A percentile compares a stretch with the other conserved stretches of the same genome.
These are phyloP conservation scores for Turnix velox DNA, from an alignment of 2,113 vertebrate genomes.

Conservation along the genomic window DNA sequence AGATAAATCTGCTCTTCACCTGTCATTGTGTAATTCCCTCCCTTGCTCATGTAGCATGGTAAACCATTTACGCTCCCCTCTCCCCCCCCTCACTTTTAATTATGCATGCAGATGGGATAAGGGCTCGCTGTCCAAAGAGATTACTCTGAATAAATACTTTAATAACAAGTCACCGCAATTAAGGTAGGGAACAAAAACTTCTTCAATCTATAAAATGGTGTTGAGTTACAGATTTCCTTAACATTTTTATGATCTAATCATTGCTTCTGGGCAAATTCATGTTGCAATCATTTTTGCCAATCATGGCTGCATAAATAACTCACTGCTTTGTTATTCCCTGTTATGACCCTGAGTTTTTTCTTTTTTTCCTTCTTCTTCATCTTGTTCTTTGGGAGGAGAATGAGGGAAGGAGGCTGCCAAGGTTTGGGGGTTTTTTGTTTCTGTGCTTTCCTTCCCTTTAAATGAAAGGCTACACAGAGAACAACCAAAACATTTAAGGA, in stretches of 20 bases:
- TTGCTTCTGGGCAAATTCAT: slow-evolving; percentile 71
- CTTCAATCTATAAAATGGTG: slow-evolving; percentile 66
- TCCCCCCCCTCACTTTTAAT: slow-evolving; percentile 61
- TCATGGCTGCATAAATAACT: slow-evolving; percentile 69
- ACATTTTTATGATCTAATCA: slow-evolving; percentile 74
- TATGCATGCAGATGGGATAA: slow-evolving; percentile 64
- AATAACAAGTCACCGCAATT: slow-evolving; percentile 64
- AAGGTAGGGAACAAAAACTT: slow-evolving; percentile 62
- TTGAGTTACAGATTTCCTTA: slow-evolving; percentile 72
- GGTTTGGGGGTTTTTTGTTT: not conserved
- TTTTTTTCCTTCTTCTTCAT: not conserved
- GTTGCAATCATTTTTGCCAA: slow-evolving; percentile 73
- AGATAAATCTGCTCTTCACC: slow-evolving; percentile 54
- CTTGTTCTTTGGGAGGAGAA: not conserved
- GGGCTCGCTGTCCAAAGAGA: slow-evolving; percentile 67
- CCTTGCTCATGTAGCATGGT: slow-evolving; percentile 55
- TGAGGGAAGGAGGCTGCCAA: not conserved
- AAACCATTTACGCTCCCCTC: slow-evolving; percentile 45
- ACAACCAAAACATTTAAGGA: slow-evolving; percentile 22
- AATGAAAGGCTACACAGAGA: slow-evolving; percentile 6
- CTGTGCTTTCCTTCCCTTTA: not conserved
- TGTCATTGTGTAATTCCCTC: slow-evolving; percentile 61
- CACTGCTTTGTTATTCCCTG: slow-evolving; percentile 67
- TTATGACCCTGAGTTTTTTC: slow-evolving; percentile 52
- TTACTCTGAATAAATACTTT: slow-evolving; percentile 70